Base-by-base conservation (phyloP, 2,797 vertebrate species). In the Agapornis canus region DNA sequence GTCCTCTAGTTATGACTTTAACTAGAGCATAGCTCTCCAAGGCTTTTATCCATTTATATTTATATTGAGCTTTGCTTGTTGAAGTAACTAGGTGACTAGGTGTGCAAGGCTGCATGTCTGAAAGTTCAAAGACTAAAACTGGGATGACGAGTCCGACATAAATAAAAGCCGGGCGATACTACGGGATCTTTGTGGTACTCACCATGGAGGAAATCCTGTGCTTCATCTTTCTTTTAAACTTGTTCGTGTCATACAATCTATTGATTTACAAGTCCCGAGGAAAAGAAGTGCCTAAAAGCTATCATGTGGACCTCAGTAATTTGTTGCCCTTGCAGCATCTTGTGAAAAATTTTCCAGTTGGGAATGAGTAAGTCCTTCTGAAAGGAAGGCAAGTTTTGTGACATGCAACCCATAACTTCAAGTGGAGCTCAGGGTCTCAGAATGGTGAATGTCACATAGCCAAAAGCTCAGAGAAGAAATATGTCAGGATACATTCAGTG, bases 211-310 rank as follows among this genome's bases (percentile, higher is more conserved):
- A 95, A 94, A 60, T 37, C 22, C 35, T 68, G 52, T 78, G 66
- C 32, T 91, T 93, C 82, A 73, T 27, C 60, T 90, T 93, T 95
- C 90, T 94, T 87, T 56, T 86, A 60, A 96, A 92, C 48, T 78
- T 91, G 45, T 35, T 70, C 6, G 5, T 70, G 48, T 89, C 90
- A 93, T 39, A 52, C 57, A 95, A 92, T 47, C 61, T 52, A 77
- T 6, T 92, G 85, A 92, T 93, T 95, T 90, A 91, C 42, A 86
- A 86, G 43, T 47, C 39, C 42, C 49, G 57, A 95, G 75, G 45
- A 91, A 82, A 82, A 89, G 65, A 84, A 72, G 40, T 72, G 52
- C 26, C 75, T 94, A 81, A 89, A 83, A 82, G 27, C 25, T 65
- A 45, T 82, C 85, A 61, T 1, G 22, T 31, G 39, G 68, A 80